Percentiles rank a stretch among this genome's conserved stretches.
Evolutionary conservation across 1,140 invertebrate species (phyloP).

Genomic region (Cheumatopsyche charites): DNA sequence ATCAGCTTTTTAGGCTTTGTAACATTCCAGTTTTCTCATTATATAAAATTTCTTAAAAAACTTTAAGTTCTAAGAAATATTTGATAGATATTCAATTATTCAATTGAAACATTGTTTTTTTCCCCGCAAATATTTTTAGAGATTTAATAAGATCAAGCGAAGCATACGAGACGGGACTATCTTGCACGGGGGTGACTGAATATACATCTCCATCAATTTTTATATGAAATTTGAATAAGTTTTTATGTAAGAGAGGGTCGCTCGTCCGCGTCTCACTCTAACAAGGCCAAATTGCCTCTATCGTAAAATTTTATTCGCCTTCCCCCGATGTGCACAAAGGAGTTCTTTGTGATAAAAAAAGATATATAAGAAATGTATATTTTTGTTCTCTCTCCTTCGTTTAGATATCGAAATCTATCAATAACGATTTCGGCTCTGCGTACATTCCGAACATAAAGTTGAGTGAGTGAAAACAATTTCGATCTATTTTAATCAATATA

Average conservation of each 20-base stretch:
- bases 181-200: not conserved
- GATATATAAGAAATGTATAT: conserved; percentile 1
- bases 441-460: too few species aligned
- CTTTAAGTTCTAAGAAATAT: too few species aligned
- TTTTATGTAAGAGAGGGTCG: conserved; percentile 19
- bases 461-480: too few species aligned
- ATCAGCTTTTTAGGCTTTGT: too few species aligned
- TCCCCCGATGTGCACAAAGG: conserved; percentile 14
- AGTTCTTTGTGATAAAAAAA: conserved; percentile 24
- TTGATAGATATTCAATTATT: too few species aligned
- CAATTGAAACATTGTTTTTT: too few species aligned
- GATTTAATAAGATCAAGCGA: too few species aligned
- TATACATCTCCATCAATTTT: conserved; percentile 15
- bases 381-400: not conserved
- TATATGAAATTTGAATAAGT: conserved; percentile 36
- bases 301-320: conserved; percentile 33
- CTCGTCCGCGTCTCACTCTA: conserved; percentile 15
- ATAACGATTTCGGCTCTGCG: not conserved
- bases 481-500: too few species aligned
- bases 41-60: too few species aligned
- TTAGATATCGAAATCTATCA: conserved; percentile 25
- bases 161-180: too few species aligned
- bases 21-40: too few species aligned
- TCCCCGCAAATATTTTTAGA: too few species aligned
- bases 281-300: conserved; percentile 28